A percentile compares a stretch with the other conserved stretches of the same genome.
Evolutionary conservation across 2,888 invertebrate species (phyloP).

Genomic region (Lumbricus terrestris): DNA sequence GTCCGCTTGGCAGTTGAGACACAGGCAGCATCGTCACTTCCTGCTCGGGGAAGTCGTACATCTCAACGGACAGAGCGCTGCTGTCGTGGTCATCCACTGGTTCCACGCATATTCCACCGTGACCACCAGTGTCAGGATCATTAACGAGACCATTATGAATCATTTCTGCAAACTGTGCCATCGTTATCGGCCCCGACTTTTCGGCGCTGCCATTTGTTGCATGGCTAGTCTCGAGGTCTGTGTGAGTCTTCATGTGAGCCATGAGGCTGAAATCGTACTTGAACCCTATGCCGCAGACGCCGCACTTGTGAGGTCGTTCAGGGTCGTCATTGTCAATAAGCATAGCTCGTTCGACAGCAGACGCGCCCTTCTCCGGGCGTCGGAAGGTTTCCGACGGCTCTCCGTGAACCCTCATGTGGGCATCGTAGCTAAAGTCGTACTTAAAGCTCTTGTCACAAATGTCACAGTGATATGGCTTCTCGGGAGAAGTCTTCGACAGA

Average conservation of each 20-base stretch:
- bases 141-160: conserved; percentile 14
- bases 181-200: conserved; percentile 11
- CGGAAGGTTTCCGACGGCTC: background rate
- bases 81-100: background rate
- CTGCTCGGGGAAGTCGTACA: conserved; percentile 12
- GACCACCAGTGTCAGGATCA: background rate
- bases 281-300: conserved; percentile 26
- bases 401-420: conserved; percentile 26
- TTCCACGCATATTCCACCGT: conserved; percentile 5
- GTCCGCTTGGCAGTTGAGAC: background rate
- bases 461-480: conserved; percentile 22
- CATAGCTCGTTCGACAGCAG: background rate
- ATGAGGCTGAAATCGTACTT: conserved; percentile 31
- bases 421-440: conserved; percentile 26
- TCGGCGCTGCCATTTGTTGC: background rate
- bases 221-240: background rate
- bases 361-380: background rate
- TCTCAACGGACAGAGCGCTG: background rate
- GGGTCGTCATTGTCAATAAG: conserved; percentile 5
- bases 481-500: background rate
- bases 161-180: conserved; percentile 23
- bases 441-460: conserved; percentile 20
- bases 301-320: conserved; percentile 25
- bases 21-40: conserved; percentile 18
- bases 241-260: conserved; percentile 27